These are phyloP conservation scores for Hirtodrosophila cameraria DNA, from an alignment of 2,888 invertebrate genomes.

Conservation along the genomic window DNA sequence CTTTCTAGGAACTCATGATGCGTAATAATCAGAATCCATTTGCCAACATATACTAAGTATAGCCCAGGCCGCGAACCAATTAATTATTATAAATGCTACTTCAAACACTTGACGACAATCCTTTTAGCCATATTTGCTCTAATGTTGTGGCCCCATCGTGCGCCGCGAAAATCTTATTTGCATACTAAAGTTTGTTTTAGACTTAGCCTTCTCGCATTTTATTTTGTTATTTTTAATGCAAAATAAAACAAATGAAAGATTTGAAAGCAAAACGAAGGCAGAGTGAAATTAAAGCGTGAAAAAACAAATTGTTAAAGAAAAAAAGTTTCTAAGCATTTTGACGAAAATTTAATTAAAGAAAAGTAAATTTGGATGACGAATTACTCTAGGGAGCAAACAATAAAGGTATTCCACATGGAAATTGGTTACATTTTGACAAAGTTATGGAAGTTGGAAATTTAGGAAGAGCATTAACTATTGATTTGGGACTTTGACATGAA, in stretches of 20 bases:
- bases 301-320: conserved; percentile 12
- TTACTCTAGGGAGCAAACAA: too few species aligned
- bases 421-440: too few species aligned
- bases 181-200: conserved; percentile 46
- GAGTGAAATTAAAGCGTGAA: conserved; percentile 14
- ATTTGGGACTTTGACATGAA: too few species aligned
- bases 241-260: conserved; percentile 24
- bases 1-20: background rate
- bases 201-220: conserved; percentile 15
- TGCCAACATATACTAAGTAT: background rate
- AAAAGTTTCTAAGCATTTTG: conserved; percentile 7
- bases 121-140: conserved; percentile 44
- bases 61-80: conserved; percentile 17
- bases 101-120: conserved; percentile 43
- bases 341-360: conserved; percentile 10
- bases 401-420: too few species aligned
- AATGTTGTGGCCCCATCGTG: conserved; percentile 2
- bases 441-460: too few species aligned
- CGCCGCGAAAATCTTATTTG: conserved; percentile 36
- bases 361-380: background rate
- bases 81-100: conserved; percentile 37
- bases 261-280: conserved; percentile 6
- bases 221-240: conserved; percentile 12
- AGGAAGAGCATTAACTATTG: too few species aligned
- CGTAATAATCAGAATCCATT: conserved; percentile 23